Conservation (phyloP, 1,140 invertebrate genomes). For the Drosophila lowei region DNA sequence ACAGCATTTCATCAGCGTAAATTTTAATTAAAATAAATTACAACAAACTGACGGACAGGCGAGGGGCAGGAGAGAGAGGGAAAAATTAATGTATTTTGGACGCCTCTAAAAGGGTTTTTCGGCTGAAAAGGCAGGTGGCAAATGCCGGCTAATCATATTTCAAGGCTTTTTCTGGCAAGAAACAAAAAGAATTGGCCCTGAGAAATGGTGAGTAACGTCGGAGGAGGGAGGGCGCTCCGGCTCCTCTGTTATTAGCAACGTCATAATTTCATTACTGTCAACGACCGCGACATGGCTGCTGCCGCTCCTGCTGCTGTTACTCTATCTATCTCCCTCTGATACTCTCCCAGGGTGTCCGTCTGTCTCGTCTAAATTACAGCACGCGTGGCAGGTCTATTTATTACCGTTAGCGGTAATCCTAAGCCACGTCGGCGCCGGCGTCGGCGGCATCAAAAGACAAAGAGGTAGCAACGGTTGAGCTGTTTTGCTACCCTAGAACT, state of each 20-base stretch:
- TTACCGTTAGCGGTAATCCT: constrained; percentile 80
- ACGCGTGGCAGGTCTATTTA: constrained; percentile 81
- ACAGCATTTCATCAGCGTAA: constrained; percentile 74
- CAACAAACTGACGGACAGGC: constrained; percentile 51
- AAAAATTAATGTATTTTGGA: constrained; percentile 41
- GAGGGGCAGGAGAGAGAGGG: constrained; percentile 23
- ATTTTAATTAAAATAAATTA: constrained; percentile 81
- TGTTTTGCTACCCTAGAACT: constrained; percentile 35
- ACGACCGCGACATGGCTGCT: constrained; percentile 52
- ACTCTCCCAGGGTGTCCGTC: no score
- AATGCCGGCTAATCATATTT: constrained; percentile 76
- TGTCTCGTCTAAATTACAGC: constrained; percentile 71
- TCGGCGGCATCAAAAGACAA: constrained; percentile 54
- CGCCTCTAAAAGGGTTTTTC: constrained; percentile 61
- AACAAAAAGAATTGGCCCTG: constrained; percentile 4
- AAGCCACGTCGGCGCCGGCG: constrained; percentile 54
- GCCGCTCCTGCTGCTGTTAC: constrained; percentile 4
- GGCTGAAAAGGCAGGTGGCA: constrained; percentile 40
- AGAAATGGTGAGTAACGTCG: constrained; percentile 54
- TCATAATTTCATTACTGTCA: constrained; percentile 82
- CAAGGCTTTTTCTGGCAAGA: constrained; percentile 39
- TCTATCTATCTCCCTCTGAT: no score
- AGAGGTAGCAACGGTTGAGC: not conserved
- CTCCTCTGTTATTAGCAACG: constrained; percentile 73
- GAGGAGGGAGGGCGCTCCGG: no score